Conservation (phyloP, 2,797 vertebrate genomes). For the Urophycis tenuis region DNA sequence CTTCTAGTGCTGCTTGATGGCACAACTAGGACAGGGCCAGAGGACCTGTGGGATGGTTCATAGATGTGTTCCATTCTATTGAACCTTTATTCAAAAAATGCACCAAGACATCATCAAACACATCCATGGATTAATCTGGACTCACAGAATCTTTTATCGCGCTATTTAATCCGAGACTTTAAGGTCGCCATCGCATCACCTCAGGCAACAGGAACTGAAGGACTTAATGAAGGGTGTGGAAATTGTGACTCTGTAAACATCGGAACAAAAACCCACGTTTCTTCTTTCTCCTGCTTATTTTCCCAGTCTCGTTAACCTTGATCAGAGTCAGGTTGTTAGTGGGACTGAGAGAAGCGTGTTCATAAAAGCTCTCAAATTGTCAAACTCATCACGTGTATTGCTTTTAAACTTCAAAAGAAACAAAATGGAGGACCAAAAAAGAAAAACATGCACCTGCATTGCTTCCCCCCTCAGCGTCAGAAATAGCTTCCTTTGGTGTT, state of each 20-base stretch:
- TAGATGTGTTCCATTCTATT: too few species aligned
- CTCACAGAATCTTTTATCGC: background rate
- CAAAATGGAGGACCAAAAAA: too few species aligned
- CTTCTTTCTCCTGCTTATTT: background rate
- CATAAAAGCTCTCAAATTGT: too few species aligned
- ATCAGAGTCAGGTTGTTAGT: too few species aligned
- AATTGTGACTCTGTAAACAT: too few species aligned
- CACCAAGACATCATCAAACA: background rate
- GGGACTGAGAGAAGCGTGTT: too few species aligned
- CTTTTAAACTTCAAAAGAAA: too few species aligned
- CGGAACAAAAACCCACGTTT: background rate
- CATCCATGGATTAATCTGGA: background rate
- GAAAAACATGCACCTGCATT: background rate
- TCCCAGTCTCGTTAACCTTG: background rate
- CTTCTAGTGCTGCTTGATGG: too few species aligned
- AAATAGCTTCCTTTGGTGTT: background rate
- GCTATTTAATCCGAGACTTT: background rate
- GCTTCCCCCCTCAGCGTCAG: background rate
- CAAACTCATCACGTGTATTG: too few species aligned
- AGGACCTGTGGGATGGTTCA: too few species aligned
- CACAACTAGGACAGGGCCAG: background rate
- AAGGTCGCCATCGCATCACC: background rate
- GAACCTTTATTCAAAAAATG: background rate
- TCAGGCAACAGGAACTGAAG: background rate
- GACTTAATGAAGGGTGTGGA: too few species aligned